Evolutionary conservation across 2,888 invertebrate genomes (phyloP), one percentile per base, ranked within the genome.

Genomic region (Conchocele bisecta): DNA sequence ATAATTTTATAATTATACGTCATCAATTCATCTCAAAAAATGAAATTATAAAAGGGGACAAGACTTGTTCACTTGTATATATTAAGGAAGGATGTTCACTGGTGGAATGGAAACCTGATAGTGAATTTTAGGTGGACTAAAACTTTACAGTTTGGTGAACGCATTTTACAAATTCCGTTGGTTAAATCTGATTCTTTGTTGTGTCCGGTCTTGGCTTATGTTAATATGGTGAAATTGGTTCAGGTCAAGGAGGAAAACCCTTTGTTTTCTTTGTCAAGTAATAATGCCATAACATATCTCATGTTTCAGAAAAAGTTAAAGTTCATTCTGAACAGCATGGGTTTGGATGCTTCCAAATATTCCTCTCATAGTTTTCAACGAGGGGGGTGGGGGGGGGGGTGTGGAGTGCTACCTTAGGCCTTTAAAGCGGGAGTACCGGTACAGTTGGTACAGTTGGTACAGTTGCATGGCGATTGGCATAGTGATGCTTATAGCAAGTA

Each of bases 61-160:
- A n/a, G n/a, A n/a, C n/a, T n/a, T n/a, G n/a, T n/a, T n/a, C n/a
- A n/a, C n/a, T n/a, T n/a, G 24, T 41, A 26, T 28, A 33, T 56
- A 15, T 56, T 26, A 17, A 11, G 20, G 35, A 13, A 29, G 26
- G 15, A 26, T 48, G 22, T 60, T 13, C 11, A 50, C n/a, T 15
- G 11, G 20, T 5, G 35, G 20, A 9, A 11, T 31, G 28, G 50
- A 28, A 13, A 24, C 28, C 0, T 42, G n/a, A n/a, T 60, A 33
- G 57, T 68, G 7, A 17, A 29, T 26, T 53, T 68, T 44, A 46
- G 44, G 13, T 68, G 68, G 56, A 50, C 68, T 13, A 68, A 68
- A 39, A 68, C 68, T 1, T 61, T 56, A 28, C 61, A 68, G 20
- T 46, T 13, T 53, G 58, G 67, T 3, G 66, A 66, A 26, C 41